Evolutionary conservation across 2,797 vertebrate species (phyloP), one percentile per base, ranked within the genome.

Genomic region (Pipistrellus nathusii): DNA sequence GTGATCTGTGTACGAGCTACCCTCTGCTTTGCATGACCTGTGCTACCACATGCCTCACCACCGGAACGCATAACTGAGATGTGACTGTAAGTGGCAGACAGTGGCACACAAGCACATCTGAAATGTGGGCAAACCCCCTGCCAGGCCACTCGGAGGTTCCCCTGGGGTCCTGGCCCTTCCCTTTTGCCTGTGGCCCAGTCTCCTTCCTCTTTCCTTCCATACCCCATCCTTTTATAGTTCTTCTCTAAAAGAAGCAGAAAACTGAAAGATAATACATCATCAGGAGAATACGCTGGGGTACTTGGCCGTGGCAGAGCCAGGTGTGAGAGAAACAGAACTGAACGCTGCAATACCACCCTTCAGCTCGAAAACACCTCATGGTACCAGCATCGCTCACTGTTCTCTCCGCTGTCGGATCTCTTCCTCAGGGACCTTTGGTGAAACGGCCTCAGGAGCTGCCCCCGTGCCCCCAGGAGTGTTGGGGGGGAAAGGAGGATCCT

Each of bases 171-270:
- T 41, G 57, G 15, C 64, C 85, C 59, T 27, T 57, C 17, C 41
- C 57, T 62, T 51, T 57, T n/a, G 27, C 69, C 51, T 57, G 8
- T 8, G 46, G 48, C 57, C 53, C 46, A 18, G 53, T 48, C 80
- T 86, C 46, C 78, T 55, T 68, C 76, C 64, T 78, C 57, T 84
- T 35, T 57, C 62, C 32, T 27, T 66, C 88, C 73, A 76, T 41
- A 7, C 20, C 20, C 30, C 13, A 53, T 66, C 80, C 21, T 11
- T 86, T 80, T 27, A 64, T 4, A n/a, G 44, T 51, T 69, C 41
- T 77, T 91, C 55, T 92, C 62, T 82, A 59, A 96, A 38, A 78
- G 57, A 69, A 85, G 68, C 14, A 6, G 32, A 41, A 78, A 75
- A 92, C 35, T 4, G 18, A 71, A 46, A 80, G 23, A 23, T 8